These are phyloP conservation scores for Hydrochoerus hydrochaeris DNA, from an alignment of 2,113 vertebrate genomes.

Conservation along the genomic window DNA sequence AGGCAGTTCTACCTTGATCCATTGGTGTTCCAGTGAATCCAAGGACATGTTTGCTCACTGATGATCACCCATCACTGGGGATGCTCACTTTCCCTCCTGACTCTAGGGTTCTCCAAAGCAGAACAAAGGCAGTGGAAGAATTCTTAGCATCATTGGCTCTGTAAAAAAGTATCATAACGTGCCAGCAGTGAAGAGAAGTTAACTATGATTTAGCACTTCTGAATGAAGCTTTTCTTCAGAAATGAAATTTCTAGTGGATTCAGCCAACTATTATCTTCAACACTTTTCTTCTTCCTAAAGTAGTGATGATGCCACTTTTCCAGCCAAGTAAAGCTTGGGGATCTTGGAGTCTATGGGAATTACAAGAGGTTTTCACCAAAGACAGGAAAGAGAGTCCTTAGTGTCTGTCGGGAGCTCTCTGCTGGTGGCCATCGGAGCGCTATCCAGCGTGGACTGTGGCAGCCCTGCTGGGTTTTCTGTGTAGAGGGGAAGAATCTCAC, in stretches of 20 bases:
- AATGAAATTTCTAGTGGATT: background rate
- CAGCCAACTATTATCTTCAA: conserved; percentile 49
- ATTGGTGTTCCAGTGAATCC: background rate
- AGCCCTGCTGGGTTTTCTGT: background rate
- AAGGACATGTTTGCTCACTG: background rate
- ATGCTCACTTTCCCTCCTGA: background rate
- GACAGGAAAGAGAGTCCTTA: background rate
- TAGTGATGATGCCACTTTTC: conserved; percentile 17
- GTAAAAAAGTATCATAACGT: background rate
- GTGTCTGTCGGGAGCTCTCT: background rate
- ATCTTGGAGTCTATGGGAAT: background rate
- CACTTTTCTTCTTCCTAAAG: conserved; percentile 39
- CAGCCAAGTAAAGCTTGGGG: background rate
- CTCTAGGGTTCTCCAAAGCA: background rate
- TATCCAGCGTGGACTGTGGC: background rate
- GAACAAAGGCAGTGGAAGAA: background rate
- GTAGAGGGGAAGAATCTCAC: background rate
- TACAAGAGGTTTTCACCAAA: background rate
- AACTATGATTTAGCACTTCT: conserved; percentile 4
- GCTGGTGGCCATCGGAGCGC: background rate
- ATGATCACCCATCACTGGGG: background rate
- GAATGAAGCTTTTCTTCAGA: conserved; percentile 38
- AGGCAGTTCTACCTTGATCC: background rate
- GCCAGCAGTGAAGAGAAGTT: conserved; percentile 2
- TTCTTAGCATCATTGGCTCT: background rate